Base-by-base conservation (phyloP, 1,140 invertebrate species). In the Bicyclus anynana region DNA sequence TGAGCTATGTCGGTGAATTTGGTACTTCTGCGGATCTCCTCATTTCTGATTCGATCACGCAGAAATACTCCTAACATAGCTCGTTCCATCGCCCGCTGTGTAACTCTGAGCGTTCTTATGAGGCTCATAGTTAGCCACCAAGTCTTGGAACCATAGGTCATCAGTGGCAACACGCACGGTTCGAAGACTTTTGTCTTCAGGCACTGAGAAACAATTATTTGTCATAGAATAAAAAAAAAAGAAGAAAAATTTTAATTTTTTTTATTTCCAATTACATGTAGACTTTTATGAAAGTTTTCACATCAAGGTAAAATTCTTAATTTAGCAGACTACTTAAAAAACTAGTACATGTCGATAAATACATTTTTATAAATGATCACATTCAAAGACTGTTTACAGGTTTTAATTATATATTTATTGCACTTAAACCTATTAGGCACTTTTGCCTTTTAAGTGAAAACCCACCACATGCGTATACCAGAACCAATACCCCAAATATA, bases 391-490 rank as follows among this genome's bases (percentile, higher is more conserved):
- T 81, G 67, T 77, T 59, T 44, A 20, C 42, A 44, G 42, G 42
- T 44, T 20, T 44, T 44, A 21, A 21, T 23, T 21, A 20, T 44
- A 18, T 18, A 17, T 44, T 70, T 74, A 71, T 80, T 71, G 71
- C 66, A 69, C 71, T 84, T 79, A 77, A 64, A 62, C n/a, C 73
- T 80, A 81, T 10, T 53, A 76, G 83, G 81, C 83, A 76, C 69
- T 74, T 64, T 47, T 55, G 70, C 71, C 65, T 57, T 20, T 37
- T 26, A 21, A 80, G 81, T 80, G 84, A 72, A 87, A 87, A 80
- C 84, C 73, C 84, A 87, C 84, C 84, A 87, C 81, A 87, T 87
- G 84, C 81, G 62, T 80, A 66, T 68, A 74, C 84, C 80, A 67
- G 64, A 70, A 84, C 81, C 80, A 65, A 74, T 74, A 67, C 74